Evolutionary conservation across 2,888 invertebrate species (phyloP).

Genomic region (Ophion costatus): DNA sequence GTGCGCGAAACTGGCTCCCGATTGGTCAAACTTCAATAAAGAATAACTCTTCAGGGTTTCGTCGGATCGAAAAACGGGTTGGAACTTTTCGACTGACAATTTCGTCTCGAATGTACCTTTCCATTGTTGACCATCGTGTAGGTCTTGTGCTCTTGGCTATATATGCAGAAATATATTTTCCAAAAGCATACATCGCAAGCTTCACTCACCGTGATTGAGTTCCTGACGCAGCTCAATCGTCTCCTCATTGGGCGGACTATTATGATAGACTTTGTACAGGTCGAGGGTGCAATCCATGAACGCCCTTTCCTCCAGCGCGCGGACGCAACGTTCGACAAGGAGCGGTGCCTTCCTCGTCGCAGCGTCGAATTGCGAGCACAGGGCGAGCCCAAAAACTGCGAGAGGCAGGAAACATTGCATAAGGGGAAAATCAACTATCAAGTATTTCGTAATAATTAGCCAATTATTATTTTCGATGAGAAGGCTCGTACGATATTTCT

Average conservation of each 20-base stretch:
- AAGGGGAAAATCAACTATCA: too few species aligned
- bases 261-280: constrained; percentile 88
- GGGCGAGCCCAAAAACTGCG: constrained; percentile 87
- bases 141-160: too few species aligned
- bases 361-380: constrained; percentile 87
- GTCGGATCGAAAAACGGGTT: not conserved
- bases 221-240: constrained; percentile 86
- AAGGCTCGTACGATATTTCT: too few species aligned
- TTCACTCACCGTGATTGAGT: constrained; percentile 83
- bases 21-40: not conserved
- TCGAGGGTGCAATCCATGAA: constrained; percentile 85
- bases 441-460: too few species aligned
- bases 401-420: not conserved
- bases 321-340: constrained; percentile 86
- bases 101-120: not conserved
- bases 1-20: too few species aligned
- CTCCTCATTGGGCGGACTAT: constrained; percentile 86
- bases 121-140: not conserved
- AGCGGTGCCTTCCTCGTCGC: constrained; percentile 86
- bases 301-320: constrained; percentile 87
- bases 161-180: too few species aligned
- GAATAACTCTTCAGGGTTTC: not conserved
- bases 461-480: too few species aligned
- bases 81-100: not conserved
- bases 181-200: not conserved